phyloP scores from a whole-genome alignment of 2,888 invertebrate species.

The Chrysodeixis includens region DNA sequence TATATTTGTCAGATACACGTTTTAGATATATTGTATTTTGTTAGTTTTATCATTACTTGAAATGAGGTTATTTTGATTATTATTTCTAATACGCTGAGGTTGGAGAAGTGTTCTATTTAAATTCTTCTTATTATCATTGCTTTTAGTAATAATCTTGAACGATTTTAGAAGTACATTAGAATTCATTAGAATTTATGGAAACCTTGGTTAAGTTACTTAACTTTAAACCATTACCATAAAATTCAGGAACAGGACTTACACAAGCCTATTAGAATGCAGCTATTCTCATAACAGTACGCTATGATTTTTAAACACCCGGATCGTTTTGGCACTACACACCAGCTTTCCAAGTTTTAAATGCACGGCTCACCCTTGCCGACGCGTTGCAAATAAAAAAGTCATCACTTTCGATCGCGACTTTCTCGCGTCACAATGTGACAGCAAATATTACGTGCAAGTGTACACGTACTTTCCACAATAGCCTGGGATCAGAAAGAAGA shows the following conservation, averaged over 20 bases:
- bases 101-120: no score
- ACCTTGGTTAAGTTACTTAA: not conserved
- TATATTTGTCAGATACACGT: not conserved
- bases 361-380: slow-evolving; percentile 56
- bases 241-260: not conserved
- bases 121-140: no score
- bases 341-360: slow-evolving; percentile 56
- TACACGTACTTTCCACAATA: slow-evolving; percentile 20
- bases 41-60: slow-evolving; percentile 9
- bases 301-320: slow-evolving; percentile 32
- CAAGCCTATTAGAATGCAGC: slow-evolving; percentile 16
- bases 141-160: no score
- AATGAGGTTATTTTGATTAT: slow-evolving; percentile 9
- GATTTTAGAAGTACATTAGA: no score
- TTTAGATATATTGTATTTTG: not conserved
- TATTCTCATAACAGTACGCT: slow-evolving; percentile 18
- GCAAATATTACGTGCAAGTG: slow-evolving; percentile 69
- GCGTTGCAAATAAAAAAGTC: slow-evolving; percentile 68
- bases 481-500: slow-evolving; percentile 10
- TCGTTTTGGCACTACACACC: slow-evolving; percentile 30
- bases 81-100: no score
- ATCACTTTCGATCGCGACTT: slow-evolving; percentile 77
- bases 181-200: no score
- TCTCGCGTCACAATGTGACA: slow-evolving; percentile 68
- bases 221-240: not conserved